Conservation (phyloP, 2,888 invertebrate species). For the Chaetoderma sp. region DNA sequence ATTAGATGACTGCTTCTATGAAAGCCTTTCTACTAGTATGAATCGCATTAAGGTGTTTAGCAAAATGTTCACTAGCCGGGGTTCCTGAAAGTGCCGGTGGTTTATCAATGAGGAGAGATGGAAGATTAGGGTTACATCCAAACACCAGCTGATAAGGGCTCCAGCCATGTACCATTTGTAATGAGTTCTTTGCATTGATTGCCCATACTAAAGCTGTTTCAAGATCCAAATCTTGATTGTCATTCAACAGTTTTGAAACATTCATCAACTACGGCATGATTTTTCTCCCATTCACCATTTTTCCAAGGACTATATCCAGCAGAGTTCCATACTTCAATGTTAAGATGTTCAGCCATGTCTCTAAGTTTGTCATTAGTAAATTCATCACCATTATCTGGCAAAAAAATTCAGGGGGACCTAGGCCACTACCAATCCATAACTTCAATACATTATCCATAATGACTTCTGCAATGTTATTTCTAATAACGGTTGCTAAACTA, state of each 20-base stretch:
- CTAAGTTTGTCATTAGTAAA: constrained; percentile 31
- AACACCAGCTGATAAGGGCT: constrained; percentile 24
- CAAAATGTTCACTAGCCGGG: constrained; percentile 20
- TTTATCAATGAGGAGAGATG: constrained; percentile 13
- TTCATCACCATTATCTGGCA: constrained; percentile 29
- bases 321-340: constrained; percentile 8
- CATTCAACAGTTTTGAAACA: background rate
- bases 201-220: constrained; percentile 12
- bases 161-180: constrained; percentile 15
- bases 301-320: constrained; percentile 9
- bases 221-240: background rate
- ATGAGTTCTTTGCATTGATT: constrained; percentile 5
- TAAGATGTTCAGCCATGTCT: constrained; percentile 29
- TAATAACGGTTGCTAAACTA: constrained; percentile 10
- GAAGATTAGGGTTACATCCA: constrained; percentile 21
- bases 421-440: constrained; percentile 25
- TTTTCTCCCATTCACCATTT: constrained; percentile 6
- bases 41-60: constrained; percentile 30
- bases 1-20: constrained; percentile 19
- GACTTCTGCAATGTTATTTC: constrained; percentile 21
- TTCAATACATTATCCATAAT: constrained; percentile 22
- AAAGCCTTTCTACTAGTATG: constrained; percentile 26
- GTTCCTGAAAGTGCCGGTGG: constrained; percentile 15
- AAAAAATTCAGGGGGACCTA: constrained; percentile 20
- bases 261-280: constrained; percentile 16